Evolutionary conservation across 2,797 vertebrate species (phyloP), one percentile per base, ranked within the genome.

Genomic region (Acanthopagrus latus): DNA sequence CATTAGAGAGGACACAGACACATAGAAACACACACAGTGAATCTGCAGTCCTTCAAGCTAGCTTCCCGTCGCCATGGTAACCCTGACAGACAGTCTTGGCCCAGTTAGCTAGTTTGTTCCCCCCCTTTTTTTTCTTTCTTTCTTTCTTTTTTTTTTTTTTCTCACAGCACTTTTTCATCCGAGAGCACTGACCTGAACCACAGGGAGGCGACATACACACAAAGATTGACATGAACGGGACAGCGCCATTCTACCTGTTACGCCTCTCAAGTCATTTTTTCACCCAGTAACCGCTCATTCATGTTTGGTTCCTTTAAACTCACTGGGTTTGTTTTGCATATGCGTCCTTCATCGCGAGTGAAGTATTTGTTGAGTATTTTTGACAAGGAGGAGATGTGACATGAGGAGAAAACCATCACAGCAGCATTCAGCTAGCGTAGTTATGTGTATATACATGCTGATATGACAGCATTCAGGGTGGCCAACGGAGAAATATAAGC

Each of bases 221-320:
- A 38, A 12, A 48, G 29, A 55, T 18, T 3, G 48, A 20, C 27
- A 62, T 52, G 62, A 47, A 58, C 56, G 33, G 64, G 54, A 73
- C 77, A 47, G 20, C 47, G 1, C 13, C n/a, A 41, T 52, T 80
- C 76, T 88, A 91, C 89, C 88, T 90, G 87, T 90, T 91, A 90
- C 87, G 76, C 76, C 47, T 41, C 13, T 71, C 27, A 21, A 20
- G 20, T 4, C 21, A 2, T 44, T n/a, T 29, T 29, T 0, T 27
- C 17, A 38, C 2, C 17, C 23, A n/a, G 7, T n/a, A 44, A 38
- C 47, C 1, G 17, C 17, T 5, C 1, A 20, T 2, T 21, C 10
- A 18, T 5, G 44, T 63, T 7, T 62, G 1, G 3, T 17, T 44
- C 33, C 9, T 16, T 16, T 55, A 10, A 20, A 63, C 18, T 27